These are phyloP conservation scores for Micronycteris hirsuta DNA, from an alignment of 2,113 vertebrate species.

Conservation along the genomic window DNA sequence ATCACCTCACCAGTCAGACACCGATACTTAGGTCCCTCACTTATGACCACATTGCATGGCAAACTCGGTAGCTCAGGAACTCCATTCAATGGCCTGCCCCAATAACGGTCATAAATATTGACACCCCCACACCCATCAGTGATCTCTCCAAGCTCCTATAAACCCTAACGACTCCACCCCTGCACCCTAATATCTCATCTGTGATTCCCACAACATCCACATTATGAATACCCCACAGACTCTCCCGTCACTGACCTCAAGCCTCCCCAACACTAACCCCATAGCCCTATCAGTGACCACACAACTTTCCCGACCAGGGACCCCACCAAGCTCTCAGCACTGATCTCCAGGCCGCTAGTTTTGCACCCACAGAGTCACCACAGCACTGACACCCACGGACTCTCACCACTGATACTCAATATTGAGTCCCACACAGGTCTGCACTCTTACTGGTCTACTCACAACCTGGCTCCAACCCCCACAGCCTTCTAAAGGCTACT, in stretches of 20 bases:
- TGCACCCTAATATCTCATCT: neutral
- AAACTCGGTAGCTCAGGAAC: neutral
- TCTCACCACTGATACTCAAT: neutral
- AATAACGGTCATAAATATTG: neutral
- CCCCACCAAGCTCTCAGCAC: neutral
- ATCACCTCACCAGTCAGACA: neutral
- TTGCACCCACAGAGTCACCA: neutral
- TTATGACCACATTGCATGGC: neutral
- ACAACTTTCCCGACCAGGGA: neutral
- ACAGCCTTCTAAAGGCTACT: neutral
- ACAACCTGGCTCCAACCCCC: rapidly evolving
- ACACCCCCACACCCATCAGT: neutral
- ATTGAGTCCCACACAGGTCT: neutral
- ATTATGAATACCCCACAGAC: neutral
- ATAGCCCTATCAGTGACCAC: neutral
- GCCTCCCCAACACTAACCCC: neutral
- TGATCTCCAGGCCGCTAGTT: neutral
- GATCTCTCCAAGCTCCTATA: neutral
- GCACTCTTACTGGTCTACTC: neutral
- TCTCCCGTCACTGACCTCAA: neutral
- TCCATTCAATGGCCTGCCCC: neutral
- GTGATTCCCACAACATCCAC: neutral
- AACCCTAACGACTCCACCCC: neutral
- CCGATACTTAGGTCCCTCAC: neutral
- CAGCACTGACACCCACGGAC: too few relatives aligned